Evolutionary conservation across 2,797 vertebrate species (phyloP), one percentile per base, ranked within the genome.

Genomic region (Pipistrellus nathusii): DNA sequence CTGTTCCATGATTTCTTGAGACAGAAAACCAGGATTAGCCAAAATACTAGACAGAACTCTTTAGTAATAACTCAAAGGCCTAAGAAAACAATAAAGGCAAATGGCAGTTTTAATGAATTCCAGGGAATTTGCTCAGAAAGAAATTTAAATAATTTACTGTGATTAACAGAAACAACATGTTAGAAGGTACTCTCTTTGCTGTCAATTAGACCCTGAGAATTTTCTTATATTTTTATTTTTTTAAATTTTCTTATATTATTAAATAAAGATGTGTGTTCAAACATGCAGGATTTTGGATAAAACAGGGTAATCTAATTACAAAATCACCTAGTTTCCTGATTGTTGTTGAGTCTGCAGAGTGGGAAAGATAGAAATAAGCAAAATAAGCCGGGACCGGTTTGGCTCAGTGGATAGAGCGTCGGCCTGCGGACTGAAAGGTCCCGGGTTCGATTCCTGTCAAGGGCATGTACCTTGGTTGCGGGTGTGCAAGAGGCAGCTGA

Each of bases 311-410:
- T 85, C 41, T 95, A 96, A 97, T 85, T 95, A 68, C 76, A 94
- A 96, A 98, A 98, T 96, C 95, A 69, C n/a, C 55, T 75, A 66
- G 46, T 93, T 96, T 97, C 93, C 32, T 96, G 94, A 96, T 97
- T 94, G 78, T 93, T 96, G 93, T 57, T 93, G 18, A 82, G 12
- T 85, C 38, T 83, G 69, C 10, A 44, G 30, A 27, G 8, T 51
- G 72, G 14, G 0, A 4, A 92, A 72, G 17, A 77, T 21, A 90
- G 10, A 59, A 59, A 59, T 64, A n/a, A 64, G 27, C 30, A n/a
- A 64, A 64, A 64, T 64, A 64, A 64, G 6, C 62, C 30, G n/a
- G 13, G n/a, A 41, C 38, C 6, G 38, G 38, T 41, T 41, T 41
- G 38, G 38, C 38, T 41, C 38, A 41, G 38, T 41, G 38, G 38